Base-by-base conservation (phyloP, 1,140 invertebrate genomes). In the Andrena cerasifolii region DNA sequence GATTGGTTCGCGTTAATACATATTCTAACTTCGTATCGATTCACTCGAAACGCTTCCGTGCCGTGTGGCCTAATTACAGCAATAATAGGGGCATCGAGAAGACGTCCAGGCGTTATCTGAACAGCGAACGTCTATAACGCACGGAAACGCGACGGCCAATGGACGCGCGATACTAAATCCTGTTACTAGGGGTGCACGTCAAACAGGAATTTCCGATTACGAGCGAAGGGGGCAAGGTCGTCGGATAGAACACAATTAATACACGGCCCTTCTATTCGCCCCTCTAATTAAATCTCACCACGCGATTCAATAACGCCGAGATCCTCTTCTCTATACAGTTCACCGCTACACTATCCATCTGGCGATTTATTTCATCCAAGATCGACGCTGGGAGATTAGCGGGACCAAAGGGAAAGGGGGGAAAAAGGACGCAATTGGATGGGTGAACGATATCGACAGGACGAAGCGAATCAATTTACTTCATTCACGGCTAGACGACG, bases 11-110 rank as follows among this genome's bases (percentile, higher is more conserved):
- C 10, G 10, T 65, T 63, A 59, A 53, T 31, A 53, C n/a, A 66
- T 24, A 45, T 43, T 53, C 59, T 8, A 24, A 28, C 21, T 18
- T 14, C 31, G 49, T 53, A 74, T 74, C 59, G 71, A 74, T 74
- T 74, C 71, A 14, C 14, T 36, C 24, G 43, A 14, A 36, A 61
- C 59, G 47, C 16, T 53, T 54, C 24, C 33, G 61, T 21, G 36
- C 26, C 33, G 26, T 49, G 61, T 74, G 72, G 72, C 72, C 72
- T 74, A 74, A 74, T 74, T 74, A 74, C 61, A 66, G 24, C n/a
- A 33, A 74, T 66, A 74, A 66, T 56, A 66, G 33, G 18, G 49
- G 33, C 33, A 43, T 63, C 71, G 47, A 51, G 47, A 74, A 66
- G 70, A 51, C 70, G 56, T 72, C 56, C 56, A 51, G 49, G 26